Conservation (phyloP, 2,113 vertebrate species). For the Nansenia antarctica region DNA sequence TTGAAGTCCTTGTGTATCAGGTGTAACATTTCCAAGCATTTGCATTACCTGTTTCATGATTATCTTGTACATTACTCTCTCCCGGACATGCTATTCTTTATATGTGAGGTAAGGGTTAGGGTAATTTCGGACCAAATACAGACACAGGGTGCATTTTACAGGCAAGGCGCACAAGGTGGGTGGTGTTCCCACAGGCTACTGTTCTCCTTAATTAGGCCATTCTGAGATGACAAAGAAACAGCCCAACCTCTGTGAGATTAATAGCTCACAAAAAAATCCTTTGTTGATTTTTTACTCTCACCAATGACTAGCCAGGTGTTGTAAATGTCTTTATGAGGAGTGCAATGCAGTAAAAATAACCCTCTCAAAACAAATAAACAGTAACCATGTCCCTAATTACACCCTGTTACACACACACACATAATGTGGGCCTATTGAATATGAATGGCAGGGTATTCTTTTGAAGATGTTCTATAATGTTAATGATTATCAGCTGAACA, state of each 20-base stretch:
- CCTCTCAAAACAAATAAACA: conserved; percentile 32
- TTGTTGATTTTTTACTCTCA: conserved; percentile 47
- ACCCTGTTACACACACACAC: conserved; percentile 8
- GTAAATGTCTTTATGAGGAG: conserved; percentile 46
- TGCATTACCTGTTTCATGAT: too few species aligned
- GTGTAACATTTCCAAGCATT: too few species aligned
- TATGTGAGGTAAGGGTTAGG: background rate
- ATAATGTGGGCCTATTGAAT: background rate
- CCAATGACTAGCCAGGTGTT: conserved; percentile 33
- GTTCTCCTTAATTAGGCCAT: conserved; percentile 60
- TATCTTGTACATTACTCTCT: too few species aligned
- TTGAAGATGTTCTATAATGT: background rate
- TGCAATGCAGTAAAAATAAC: conserved; percentile 27
- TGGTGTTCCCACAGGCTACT: conserved; percentile 24
- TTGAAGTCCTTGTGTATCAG: too few species aligned
- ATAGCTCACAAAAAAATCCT: conserved; percentile 56
- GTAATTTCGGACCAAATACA: too few species aligned
- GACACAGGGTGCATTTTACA: background rate
- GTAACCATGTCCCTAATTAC: conserved; percentile 32
- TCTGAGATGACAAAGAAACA: conserved; percentile 42
- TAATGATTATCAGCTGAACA: background rate
- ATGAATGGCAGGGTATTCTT: background rate
- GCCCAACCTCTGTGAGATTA: conserved; percentile 40
- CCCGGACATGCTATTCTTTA: background rate
- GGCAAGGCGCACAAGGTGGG: background rate